phyloP scores from a whole-genome alignment of 2,113 vertebrate genomes.

The Callospermophilus lateralis region DNA sequence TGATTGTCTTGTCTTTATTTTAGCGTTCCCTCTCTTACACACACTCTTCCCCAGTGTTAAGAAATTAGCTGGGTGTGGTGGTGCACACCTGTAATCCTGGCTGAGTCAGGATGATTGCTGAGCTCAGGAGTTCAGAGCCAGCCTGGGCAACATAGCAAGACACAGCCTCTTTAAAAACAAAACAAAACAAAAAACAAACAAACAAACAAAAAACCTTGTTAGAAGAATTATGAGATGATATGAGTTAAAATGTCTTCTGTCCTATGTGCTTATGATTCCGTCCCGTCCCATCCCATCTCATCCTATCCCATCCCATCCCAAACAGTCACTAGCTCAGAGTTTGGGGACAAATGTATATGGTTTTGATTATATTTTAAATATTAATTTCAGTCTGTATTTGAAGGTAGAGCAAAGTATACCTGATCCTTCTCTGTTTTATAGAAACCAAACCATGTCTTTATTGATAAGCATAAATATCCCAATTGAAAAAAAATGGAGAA shows the following conservation, averaged over 20 bases:
- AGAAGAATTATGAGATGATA: slow-evolving; percentile 29
- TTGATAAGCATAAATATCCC: slow-evolving; percentile 48
- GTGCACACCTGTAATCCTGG: not conserved
- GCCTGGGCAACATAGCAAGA: no score
- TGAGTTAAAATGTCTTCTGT: slow-evolving; percentile 42
- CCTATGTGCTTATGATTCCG: not conserved
- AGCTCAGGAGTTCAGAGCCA: not conserved
- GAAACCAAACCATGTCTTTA: slow-evolving; percentile 23
- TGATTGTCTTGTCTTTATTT: not conserved
- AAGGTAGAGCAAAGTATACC: not conserved
- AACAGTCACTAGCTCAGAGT: not conserved
- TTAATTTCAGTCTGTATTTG: slow-evolving; percentile 62
- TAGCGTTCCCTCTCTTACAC: not conserved
- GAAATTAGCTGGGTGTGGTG: not conserved
- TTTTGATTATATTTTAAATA: slow-evolving; percentile 45
- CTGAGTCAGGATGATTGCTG: not conserved
- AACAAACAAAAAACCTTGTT: not conserved
- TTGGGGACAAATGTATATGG: not conserved
- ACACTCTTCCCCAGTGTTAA: not conserved
- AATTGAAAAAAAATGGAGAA: slow-evolving; percentile 38
- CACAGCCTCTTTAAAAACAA: not conserved
- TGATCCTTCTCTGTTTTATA: not conserved
- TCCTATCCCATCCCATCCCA: not conserved
- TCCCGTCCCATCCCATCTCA: not conserved
- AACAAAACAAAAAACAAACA: no score